Conservation (phyloP, 2,888 invertebrate genomes). For the Cartodere bifasciata region DNA sequence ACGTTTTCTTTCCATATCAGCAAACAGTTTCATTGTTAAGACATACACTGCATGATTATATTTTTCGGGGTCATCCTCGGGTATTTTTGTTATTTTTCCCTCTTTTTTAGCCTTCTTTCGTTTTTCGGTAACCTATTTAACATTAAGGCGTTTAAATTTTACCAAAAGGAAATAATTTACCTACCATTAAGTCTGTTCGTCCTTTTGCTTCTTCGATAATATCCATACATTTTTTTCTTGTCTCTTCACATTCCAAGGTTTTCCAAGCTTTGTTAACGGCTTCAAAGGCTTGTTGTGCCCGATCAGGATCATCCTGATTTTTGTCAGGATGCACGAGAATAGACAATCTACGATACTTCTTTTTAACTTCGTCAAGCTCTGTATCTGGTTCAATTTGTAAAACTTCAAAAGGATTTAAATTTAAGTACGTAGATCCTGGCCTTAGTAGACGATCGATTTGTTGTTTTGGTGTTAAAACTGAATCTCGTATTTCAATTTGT, state of each 20-base stretch:
- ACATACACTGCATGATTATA: constrained; percentile 92
- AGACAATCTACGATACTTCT: constrained; percentile 90
- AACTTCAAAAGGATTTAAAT: constrained; percentile 92
- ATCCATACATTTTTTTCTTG: constrained; percentile 85
- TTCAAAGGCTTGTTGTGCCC: constrained; percentile 88
- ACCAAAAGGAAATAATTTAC: constrained; percentile 3
- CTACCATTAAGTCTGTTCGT: constrained; percentile 83
- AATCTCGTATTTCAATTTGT: constrained; percentile 95
- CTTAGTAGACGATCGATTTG: constrained; percentile 92
- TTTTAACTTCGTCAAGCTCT: constrained; percentile 84
- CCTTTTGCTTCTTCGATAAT: constrained; percentile 96
- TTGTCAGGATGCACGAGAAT: constrained; percentile 99
- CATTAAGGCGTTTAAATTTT: not conserved
- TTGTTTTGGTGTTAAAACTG: constrained; percentile 90
- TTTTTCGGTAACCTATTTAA: constrained; percentile 71
- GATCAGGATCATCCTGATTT: constrained; percentile 89
- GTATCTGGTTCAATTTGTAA: constrained; percentile 85
- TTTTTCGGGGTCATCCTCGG: constrained; percentile 75
- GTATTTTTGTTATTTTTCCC: constrained; percentile 70
- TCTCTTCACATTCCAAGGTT: constrained; percentile 87
- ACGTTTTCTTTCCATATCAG: constrained; percentile 89
- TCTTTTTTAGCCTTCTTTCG: constrained; percentile 89
- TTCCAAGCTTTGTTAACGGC: constrained; percentile 93
- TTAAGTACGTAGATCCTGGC: constrained; percentile 97
- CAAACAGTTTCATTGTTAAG: constrained; percentile 94